A percentile compares a stretch with the other conserved stretches of the same genome.
Evolutionary conservation across 30 jellyfish, hydroid and myxozoan genomes (phyloP).

Genomic region (Calvadosia cruxmelitensis): DNA sequence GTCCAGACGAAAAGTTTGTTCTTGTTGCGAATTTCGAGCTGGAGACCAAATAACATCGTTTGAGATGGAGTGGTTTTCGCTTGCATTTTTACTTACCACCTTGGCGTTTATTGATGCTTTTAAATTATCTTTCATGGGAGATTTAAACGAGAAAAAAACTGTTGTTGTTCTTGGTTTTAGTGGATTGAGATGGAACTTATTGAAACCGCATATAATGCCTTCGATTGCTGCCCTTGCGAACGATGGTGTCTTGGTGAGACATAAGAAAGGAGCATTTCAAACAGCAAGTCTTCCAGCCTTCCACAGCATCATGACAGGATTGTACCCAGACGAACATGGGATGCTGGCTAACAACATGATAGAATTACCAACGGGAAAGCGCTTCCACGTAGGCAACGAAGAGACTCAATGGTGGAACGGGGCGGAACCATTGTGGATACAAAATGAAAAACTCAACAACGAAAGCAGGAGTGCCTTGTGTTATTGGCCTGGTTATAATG

Average conservation of each 20-base stretch:
- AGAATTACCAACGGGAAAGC: slow-evolving; percentile 25
- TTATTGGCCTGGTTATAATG: slow-evolving; percentile 93
- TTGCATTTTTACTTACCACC: not conserved
- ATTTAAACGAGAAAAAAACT: slow-evolving; percentile 48
- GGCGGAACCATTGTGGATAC: slow-evolving; percentile 86
- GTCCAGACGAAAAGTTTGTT: not conserved
- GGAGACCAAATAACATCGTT: not conserved
- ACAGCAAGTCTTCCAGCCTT: slow-evolving; percentile 77
- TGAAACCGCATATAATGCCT: slow-evolving; percentile 26
- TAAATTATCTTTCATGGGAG: slow-evolving; percentile 29
- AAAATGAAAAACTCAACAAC: slow-evolving; percentile 37
- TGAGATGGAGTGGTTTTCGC: not conserved
- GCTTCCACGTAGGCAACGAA: slow-evolving; percentile 39
- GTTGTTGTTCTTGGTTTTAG: slow-evolving; percentile 72
- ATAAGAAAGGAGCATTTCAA: slow-evolving; percentile 61
- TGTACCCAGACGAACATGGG: slow-evolving; percentile 81
- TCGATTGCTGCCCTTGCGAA: slow-evolving; percentile 28
- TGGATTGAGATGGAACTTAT: slow-evolving; percentile 62
- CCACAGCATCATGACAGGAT: slow-evolving; percentile 78
- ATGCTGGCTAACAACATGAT: slow-evolving; percentile 69
- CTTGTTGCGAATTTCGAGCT: not conserved
- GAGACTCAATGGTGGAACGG: slow-evolving; percentile 76
- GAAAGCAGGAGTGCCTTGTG: slow-evolving; percentile 68
- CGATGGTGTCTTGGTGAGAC: slow-evolving; percentile 56
- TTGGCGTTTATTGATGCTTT: slow-evolving; percentile 5